Evolutionary conservation across 30 jellyfish, hydroid and myxozoan species (phyloP).

Genomic region (Nemopilema nomurai): DNA sequence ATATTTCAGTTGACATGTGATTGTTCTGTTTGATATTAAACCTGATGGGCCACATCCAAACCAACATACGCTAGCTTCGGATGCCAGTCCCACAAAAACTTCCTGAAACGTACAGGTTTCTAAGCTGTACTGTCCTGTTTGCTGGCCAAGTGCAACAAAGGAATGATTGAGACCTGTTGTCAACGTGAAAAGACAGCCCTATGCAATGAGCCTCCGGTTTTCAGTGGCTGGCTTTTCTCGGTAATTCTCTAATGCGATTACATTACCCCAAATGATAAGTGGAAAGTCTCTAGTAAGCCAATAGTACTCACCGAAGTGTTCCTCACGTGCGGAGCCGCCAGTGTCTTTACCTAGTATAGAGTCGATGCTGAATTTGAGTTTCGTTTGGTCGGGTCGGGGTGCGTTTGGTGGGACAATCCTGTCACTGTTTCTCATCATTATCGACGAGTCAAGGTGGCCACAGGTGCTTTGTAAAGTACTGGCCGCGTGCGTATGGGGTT

Average conservation of each 20-base stretch:
- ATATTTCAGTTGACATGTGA: not conserved
- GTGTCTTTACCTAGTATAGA: slow-evolving; percentile 49
- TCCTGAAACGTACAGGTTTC: not conserved
- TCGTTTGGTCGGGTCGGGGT: slow-evolving; percentile 12
- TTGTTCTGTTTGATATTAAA: not conserved
- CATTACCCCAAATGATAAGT: not conserved
- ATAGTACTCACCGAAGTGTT: not conserved
- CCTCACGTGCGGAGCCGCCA: not conserved
- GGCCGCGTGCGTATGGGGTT: slow-evolving; percentile 48
- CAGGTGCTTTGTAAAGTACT: slow-evolving; percentile 35
- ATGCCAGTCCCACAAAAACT: not conserved
- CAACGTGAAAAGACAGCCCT: not conserved
- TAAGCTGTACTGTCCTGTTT: not conserved
- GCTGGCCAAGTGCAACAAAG: not conserved
- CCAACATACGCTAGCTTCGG: not conserved
- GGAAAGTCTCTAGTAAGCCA: not conserved
- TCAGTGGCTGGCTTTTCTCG: no score
- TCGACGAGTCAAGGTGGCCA: slow-evolving; percentile 12
- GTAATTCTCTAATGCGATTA: not conserved
- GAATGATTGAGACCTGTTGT: not conserved
- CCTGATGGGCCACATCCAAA: not conserved
- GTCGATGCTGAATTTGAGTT: slow-evolving; percentile 61
- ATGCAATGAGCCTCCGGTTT: no score
- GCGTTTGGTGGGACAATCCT: slow-evolving; percentile 6
- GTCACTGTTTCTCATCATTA: slow-evolving; percentile 12